These are phyloP conservation scores for Drosophila putrida DNA, from an alignment of 2,888 invertebrate species.

Conservation along the genomic window DNA sequence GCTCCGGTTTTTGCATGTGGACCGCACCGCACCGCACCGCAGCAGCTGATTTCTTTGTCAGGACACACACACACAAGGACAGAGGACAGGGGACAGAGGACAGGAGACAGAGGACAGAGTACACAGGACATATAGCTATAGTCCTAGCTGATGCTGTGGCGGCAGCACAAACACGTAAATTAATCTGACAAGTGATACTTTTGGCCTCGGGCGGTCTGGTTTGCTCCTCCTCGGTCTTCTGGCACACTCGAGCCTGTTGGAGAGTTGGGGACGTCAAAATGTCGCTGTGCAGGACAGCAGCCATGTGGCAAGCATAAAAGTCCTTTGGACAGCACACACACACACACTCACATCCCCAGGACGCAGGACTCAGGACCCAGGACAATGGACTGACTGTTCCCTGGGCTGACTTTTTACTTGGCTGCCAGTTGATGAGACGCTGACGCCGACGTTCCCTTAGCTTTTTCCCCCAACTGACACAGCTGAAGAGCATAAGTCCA, in stretches of 20 bases:
- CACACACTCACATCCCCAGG: slow-evolving; percentile 25
- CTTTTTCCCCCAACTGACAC: slow-evolving; percentile 16
- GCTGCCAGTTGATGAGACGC: slow-evolving; percentile 72
- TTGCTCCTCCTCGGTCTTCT: slow-evolving; percentile 17
- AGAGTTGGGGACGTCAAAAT: slow-evolving; percentile 67
- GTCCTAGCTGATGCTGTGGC: slow-evolving; percentile 59
- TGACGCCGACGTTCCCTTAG: slow-evolving; percentile 55
- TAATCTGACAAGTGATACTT: slow-evolving; percentile 85
- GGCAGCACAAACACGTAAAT: slow-evolving; percentile 84
- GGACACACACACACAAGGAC: slow-evolving; percentile 50
- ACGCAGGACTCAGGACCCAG: slow-evolving; percentile 36
- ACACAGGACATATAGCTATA: slow-evolving; percentile 36
- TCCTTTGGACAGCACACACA: slow-evolving; percentile 69
- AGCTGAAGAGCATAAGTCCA: slow-evolving; percentile 31
- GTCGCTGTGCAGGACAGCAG: slow-evolving; percentile 75
- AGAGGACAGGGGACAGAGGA: slow-evolving; percentile 20
- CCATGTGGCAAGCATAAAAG: slow-evolving; percentile 77
- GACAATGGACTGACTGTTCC: slow-evolving; percentile 53
- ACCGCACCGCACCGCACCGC: slow-evolving; percentile 64
- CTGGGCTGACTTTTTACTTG: slow-evolving; percentile 70
- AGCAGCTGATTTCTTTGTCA: slow-evolving; percentile 78
- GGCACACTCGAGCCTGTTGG: slow-evolving; percentile 36
- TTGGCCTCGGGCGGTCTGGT: slow-evolving; percentile 75
- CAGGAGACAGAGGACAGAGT: slow-evolving; percentile 2
- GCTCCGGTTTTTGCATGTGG: slow-evolving; percentile 65